Evolutionary conservation across 2,113 vertebrate species (phyloP), one percentile per base, ranked within the genome.

Genomic region (Brachypodius melanocephalos): DNA sequence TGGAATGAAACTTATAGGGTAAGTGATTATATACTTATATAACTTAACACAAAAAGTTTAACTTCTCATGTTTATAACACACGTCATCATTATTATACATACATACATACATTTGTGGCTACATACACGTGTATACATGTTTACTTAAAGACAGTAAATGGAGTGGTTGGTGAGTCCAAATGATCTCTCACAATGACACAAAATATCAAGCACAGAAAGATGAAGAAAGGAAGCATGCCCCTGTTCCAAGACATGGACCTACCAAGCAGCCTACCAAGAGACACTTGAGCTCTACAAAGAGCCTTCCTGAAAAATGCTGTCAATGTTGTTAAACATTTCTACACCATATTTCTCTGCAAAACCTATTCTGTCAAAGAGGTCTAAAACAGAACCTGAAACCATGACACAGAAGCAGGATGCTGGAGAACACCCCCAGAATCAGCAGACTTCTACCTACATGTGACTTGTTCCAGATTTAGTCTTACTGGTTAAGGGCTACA

Each of bases 261-360:
- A 88, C 58, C 45, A 85, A 67, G 34, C 58, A 93, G 80, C 22
- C 45, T 54, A 88, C 16, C 59, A 80, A 71, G 62, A 89, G 29
- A 79, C 45, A 80, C 34, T 12, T 66, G 25, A 85, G 66, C 65
- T 21, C 91, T 76, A 85, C 88, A 69, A 38, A 95, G 48, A 94
- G 81, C 63, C 51, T 73, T 85, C 67, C 72, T 2, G 3, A 66
- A 57, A 94, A 91, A 71, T 6, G 19, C 32, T 89, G 68, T 65
- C 49, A 68, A 11, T 82, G 93, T 87, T 95, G 62, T 73, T 75
- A 84, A 89, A 90, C 91, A 46, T 45, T 75, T 77, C 77, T 62
- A 49, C 42, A 68, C 49, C 74, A 51, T 3, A 4, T 42, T 55
- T 91, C 51, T 94, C 43, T 59, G 51, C 51, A 85, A 63, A 92